Conservation (phyloP, 2,113 vertebrate genomes). For the Psophia crepitans region DNA sequence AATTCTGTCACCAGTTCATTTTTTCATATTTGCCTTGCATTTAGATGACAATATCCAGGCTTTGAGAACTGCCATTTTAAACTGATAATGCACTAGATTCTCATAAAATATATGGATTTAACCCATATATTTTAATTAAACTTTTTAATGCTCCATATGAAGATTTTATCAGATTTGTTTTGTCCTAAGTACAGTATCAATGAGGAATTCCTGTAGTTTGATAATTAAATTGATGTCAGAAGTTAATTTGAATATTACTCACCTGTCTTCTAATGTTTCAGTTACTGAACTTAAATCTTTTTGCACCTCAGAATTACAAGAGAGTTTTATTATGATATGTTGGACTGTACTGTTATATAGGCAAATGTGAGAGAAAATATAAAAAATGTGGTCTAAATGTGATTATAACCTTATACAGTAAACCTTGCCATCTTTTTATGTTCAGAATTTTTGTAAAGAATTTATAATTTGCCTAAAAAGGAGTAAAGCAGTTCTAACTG, state of each 20-base stretch:
- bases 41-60: not conserved
- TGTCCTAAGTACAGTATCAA: not conserved
- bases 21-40: not conserved
- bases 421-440: not conserved
- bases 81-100: not conserved
- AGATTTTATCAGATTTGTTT: not conserved
- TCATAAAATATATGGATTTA: not conserved
- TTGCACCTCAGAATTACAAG: not conserved
- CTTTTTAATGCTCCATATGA: not conserved
- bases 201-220: not conserved
- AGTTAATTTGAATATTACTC: not conserved
- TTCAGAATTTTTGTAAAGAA: not conserved
- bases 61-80: not conserved
- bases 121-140: not conserved
- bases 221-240: not conserved
- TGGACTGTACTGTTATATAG: not conserved
- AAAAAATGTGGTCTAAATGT: not conserved
- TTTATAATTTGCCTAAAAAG: not conserved
- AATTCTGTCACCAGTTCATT: not conserved
- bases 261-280: not conserved
- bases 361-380: not conserved
- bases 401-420: not conserved
- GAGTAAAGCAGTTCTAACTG: not conserved
- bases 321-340: not conserved
- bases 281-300: not conserved